These are phyloP conservation scores for Catalaphyllia jardinei DNA, from an alignment of 64 coral and sea anemone genomes.

Conservation along the genomic window DNA sequence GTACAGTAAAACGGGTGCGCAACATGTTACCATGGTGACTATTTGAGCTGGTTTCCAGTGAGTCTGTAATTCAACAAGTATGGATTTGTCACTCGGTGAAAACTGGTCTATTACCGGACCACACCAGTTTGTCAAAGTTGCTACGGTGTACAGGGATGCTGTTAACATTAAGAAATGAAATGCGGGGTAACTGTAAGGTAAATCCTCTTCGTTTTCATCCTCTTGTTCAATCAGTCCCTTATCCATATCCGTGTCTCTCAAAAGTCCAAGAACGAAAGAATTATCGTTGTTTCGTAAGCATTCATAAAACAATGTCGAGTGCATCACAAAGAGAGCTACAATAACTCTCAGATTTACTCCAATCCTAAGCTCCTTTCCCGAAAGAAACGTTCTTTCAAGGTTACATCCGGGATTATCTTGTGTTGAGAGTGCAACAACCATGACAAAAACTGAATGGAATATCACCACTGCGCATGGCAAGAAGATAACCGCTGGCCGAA, in stretches of 20 bases:
- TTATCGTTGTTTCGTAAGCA: conserved; percentile 16
- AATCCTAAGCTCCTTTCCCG: conserved; percentile 18
- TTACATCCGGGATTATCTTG: conserved; percentile 59
- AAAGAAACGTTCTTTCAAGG: conserved; percentile 28
- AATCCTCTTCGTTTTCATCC: neutral
- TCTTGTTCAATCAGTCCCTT: conserved; percentile 21
- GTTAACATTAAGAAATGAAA: conserved; percentile 51
- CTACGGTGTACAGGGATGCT: conserved; percentile 55
- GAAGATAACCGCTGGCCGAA: conserved; percentile 26
- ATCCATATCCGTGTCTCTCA: neutral
- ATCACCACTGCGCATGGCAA: conserved; percentile 50
- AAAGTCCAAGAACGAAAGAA: conserved; percentile 12
- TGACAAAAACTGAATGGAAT: conserved; percentile 32
- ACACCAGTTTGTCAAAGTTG: conserved; percentile 66
- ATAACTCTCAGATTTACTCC: conserved; percentile 32
- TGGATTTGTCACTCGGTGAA: neutral
- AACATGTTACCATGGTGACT: conserved; percentile 30
- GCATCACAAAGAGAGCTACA: neutral
- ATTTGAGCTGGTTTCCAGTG: conserved; percentile 61
- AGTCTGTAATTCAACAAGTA: conserved; percentile 14
- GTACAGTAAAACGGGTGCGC: conserved; percentile 28
- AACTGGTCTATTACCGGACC: conserved; percentile 17
- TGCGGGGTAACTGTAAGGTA: conserved; percentile 35
- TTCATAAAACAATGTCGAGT: conserved; percentile 34
- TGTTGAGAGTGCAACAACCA: conserved; percentile 37